phyloP scores from a whole-genome alignment of 2,888 invertebrate genomes.

The Coelinius sp. region DNA sequence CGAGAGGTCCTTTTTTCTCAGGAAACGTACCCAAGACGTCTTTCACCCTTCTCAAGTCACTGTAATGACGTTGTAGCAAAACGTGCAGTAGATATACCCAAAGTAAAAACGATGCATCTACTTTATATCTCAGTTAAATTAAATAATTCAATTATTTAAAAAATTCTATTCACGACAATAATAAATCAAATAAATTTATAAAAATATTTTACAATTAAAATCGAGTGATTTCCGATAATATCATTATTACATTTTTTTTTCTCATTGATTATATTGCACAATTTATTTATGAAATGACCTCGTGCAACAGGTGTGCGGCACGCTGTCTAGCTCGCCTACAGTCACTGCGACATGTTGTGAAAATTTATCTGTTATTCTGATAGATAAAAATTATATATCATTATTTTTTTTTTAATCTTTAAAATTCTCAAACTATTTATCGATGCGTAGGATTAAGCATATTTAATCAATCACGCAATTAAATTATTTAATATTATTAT shows the following conservation, averaged over 20 bases:
- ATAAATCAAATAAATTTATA: not conserved
- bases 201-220: too few species aligned
- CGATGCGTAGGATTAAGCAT: not conserved
- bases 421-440: not conserved
- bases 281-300: conserved; percentile 3
- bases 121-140: not conserved
- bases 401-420: not conserved
- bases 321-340: conserved; percentile 9
- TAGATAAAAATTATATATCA: not conserved
- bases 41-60: not conserved
- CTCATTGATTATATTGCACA: not conserved
- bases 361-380: not conserved
- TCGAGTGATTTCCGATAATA: too few species aligned
- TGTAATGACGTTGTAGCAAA: conserved; percentile 4
- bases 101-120: not conserved
- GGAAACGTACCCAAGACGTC: not conserved
- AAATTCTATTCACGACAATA: not conserved
- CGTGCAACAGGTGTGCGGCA: conserved; percentile 3
- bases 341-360: not conserved
- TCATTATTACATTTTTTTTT: too few species aligned
- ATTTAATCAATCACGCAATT: not conserved
- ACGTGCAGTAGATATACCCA: not conserved
- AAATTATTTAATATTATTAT: too few species aligned
- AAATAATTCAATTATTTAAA: too few species aligned
- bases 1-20: not conserved